Conservation (phyloP, 1,140 invertebrate species). For the Harpegnathos saltator region DNA sequence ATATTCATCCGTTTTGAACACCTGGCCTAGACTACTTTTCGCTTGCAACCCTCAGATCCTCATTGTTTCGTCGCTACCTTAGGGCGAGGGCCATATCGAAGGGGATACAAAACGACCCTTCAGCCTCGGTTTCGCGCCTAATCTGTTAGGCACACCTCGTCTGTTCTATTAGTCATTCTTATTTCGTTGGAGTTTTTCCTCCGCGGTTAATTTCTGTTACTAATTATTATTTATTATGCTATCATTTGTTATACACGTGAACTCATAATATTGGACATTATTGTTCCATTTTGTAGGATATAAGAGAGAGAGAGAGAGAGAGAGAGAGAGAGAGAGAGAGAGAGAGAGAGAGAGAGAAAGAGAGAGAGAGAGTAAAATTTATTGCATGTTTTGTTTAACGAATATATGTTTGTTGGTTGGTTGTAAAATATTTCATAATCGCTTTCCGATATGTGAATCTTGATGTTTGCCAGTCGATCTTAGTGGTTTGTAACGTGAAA, state of each 20-base stretch:
- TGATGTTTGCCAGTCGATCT: not conserved
- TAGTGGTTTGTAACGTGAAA: slow-evolving; percentile 6
- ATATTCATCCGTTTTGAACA: slow-evolving; percentile 36
- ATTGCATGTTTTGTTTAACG: too few relatives aligned
- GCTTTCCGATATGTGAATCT: not conserved
- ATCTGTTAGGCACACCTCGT: slow-evolving; percentile 15
- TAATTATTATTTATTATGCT: not conserved
- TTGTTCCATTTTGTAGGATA: too few relatives aligned
- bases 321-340: too few relatives aligned
- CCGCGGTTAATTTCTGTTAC: not conserved
- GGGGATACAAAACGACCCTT: slow-evolving; percentile 19
- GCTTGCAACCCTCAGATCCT: slow-evolving; percentile 40
- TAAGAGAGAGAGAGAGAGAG: too few relatives aligned
- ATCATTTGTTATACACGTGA: not conserved
- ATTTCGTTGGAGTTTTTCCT: not conserved
- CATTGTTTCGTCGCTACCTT: slow-evolving; percentile 29
- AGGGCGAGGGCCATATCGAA: slow-evolving; percentile 8
- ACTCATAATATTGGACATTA: too few relatives aligned
- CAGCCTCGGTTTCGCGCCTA: slow-evolving; percentile 17
- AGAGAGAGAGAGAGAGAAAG: too few relatives aligned
- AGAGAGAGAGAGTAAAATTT: too few relatives aligned
- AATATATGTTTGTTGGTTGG: not conserved
- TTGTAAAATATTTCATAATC: not conserved
- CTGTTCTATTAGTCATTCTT: slow-evolving; percentile 9
- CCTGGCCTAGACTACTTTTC: slow-evolving; percentile 11